Evolutionary conservation across 2,113 vertebrate genomes (phyloP).

Genomic region (Cottus gobio): DNA sequence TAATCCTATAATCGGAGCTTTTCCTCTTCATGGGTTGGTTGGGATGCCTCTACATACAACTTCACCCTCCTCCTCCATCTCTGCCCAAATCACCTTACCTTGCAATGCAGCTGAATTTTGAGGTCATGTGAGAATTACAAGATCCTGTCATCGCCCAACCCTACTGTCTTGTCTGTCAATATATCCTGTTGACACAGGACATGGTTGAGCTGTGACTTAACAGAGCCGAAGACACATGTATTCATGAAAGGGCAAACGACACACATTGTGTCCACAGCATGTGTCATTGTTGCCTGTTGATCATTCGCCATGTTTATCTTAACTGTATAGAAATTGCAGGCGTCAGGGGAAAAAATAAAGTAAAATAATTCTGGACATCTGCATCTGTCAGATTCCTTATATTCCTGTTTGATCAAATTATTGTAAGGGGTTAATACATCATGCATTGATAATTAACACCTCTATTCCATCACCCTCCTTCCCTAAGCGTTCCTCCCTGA

Average conservation of each 20-base stretch:
- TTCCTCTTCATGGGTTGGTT: neutral
- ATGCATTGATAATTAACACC: neutral
- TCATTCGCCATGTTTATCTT: neutral
- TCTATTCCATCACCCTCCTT: neutral
- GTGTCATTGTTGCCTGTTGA: too few relatives aligned
- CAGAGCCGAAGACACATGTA: neutral
- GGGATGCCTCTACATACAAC: neutral
- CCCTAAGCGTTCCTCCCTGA: neutral
- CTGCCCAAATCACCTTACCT: neutral
- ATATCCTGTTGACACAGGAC: neutral
- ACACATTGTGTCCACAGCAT: too few relatives aligned
- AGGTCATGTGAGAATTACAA: neutral
- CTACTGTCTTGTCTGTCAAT: neutral
- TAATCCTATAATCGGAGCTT: neutral
- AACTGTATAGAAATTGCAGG: neutral
- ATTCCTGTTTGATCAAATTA: conserved; percentile 13
- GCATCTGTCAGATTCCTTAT: conserved; percentile 5
- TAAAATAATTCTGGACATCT: too few relatives aligned
- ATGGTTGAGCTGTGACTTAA: neutral
- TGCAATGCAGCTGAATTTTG: neutral
- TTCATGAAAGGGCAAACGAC: neutral
- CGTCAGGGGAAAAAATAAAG: too few relatives aligned
- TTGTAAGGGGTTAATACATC: neutral
- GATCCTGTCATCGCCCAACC: neutral
- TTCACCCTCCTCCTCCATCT: neutral